Percentiles rank a stretch among this genome's conserved stretches.
These are phyloP conservation scores for Sthenelais limicola DNA, from an alignment of 2,888 invertebrate genomes.

Conservation along the genomic window DNA sequence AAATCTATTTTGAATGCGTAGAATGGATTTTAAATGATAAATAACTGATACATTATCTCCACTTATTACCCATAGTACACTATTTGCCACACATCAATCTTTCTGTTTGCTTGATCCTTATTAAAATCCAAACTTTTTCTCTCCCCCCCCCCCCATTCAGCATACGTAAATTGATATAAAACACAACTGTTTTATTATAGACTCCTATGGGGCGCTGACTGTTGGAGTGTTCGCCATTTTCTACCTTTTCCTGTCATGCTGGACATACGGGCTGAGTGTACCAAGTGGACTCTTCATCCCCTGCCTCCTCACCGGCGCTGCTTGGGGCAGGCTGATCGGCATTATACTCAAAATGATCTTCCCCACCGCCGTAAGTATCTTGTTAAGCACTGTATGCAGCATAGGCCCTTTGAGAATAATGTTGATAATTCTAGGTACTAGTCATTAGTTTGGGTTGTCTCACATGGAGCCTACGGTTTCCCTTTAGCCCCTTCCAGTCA, in stretches of 20 bases:
- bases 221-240: constrained; percentile 85
- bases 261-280: constrained; percentile 95
- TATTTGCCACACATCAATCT: no score
- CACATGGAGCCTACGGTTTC: no score
- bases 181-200: constrained; percentile 67
- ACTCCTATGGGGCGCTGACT: constrained; percentile 74
- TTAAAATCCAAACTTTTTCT: background rate
- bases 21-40: no score
- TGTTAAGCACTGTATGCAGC: no score
- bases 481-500: no score
- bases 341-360: constrained; percentile 75
- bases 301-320: constrained; percentile 92
- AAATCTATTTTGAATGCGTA: no score
- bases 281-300: constrained; percentile 98
- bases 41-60: no score
- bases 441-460: no score
- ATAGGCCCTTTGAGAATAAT: no score
- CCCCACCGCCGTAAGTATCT: constrained; percentile 48
- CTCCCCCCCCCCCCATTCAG: background rate
- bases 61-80: no score
- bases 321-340: constrained; percentile 95
- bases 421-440: no score
- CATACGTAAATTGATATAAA: background rate
- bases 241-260: constrained; percentile 91
- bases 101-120: no score